Base-by-base conservation (phyloP, 1,140 invertebrate genomes). In the Zaprionus africanus region DNA sequence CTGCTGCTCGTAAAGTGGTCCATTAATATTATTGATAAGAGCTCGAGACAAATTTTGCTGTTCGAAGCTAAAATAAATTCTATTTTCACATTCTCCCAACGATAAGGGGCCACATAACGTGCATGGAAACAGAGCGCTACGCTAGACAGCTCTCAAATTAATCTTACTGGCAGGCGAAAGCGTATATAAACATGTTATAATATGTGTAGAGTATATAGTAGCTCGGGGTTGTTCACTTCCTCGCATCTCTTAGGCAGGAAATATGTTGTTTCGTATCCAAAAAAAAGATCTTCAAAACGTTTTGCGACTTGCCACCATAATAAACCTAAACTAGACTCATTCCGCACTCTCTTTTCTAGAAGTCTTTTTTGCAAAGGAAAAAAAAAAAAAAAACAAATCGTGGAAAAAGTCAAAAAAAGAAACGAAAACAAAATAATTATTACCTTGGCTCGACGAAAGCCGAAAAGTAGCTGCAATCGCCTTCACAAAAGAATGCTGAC, bases 401-500 rank as follows among this genome's bases (percentile, higher is more conserved):
- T n/a, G 41, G 41, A 46, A 46, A n/a, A 49, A 19, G 46, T 9
- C n/a, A 49, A 41, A 41, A 41, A 34, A 56, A 70, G 72, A 75
- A 63, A 69, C 41, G 26, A 63, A 63, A 64, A 28, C 28, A 31
- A 36, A 60, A 58, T 63, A 87, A 66, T 78, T 61, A 72, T 76
- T 83, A 84, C 84, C 84, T 87, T 87, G 84, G 71, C 51, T 78
- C 49, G 61, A 68, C 41, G 70, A 68, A 81, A 84, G 68, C 72
- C 49, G 70, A 78, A 66, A 65, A 81, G 46, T 51, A 54, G 34
- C n/a, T 59, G 60, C 72, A 71, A 54, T 83, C 58, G 80, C 83
- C 84, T 88, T 88, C 83, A 83, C 67, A 66, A 69, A 83, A 88
- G 84, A 87, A 87, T 88, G 83, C 83, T 87, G 83, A 88, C 73